Percentiles rank a stretch among this genome's conserved stretches.
Conservation (phyloP, 1,140 invertebrate species). For the Pemphigus obesinymphae region DNA sequence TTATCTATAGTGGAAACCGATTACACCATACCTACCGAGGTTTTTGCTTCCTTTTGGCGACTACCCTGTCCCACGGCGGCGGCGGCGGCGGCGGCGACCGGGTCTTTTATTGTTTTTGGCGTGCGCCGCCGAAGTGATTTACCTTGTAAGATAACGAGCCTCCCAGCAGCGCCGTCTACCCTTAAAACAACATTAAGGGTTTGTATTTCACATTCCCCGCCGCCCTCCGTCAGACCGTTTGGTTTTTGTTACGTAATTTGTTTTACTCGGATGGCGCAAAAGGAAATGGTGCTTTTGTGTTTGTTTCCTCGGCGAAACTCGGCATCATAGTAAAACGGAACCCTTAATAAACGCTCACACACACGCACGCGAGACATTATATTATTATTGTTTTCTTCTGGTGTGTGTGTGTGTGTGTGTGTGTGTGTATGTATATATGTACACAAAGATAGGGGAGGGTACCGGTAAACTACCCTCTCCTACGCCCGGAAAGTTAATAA, state of each 20-base stretch:
- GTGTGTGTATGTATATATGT: too few relatives aligned
- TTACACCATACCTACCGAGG: too few relatives aligned
- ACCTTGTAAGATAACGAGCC: constrained; percentile 41
- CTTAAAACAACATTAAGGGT: constrained; percentile 41
- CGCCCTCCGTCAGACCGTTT: constrained; percentile 15
- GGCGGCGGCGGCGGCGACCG: neutral
- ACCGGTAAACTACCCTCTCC: neutral
- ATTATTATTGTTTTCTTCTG: constrained; percentile 40
- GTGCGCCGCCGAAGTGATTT: constrained; percentile 39
- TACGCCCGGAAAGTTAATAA: neutral
- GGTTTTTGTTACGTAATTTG: constrained; percentile 42
- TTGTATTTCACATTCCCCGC: constrained; percentile 39
- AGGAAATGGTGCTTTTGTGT: constrained; percentile 40
- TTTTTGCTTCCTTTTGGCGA: too few relatives aligned
- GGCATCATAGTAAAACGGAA: constrained; percentile 18
- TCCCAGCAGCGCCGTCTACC: constrained; percentile 8
- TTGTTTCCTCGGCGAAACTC: constrained; percentile 24
- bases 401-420: too few relatives aligned
- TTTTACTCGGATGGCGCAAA: constrained; percentile 40
- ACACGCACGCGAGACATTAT: neutral
- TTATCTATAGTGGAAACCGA: too few relatives aligned
- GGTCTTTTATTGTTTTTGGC: constrained; percentile 40
- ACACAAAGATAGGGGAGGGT: neutral
- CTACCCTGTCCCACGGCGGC: neutral
- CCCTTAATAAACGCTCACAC: constrained; percentile 36